These are phyloP conservation scores for Haemorhous mexicanus DNA, from an alignment of 2,113 vertebrate genomes.

Conservation along the genomic window DNA sequence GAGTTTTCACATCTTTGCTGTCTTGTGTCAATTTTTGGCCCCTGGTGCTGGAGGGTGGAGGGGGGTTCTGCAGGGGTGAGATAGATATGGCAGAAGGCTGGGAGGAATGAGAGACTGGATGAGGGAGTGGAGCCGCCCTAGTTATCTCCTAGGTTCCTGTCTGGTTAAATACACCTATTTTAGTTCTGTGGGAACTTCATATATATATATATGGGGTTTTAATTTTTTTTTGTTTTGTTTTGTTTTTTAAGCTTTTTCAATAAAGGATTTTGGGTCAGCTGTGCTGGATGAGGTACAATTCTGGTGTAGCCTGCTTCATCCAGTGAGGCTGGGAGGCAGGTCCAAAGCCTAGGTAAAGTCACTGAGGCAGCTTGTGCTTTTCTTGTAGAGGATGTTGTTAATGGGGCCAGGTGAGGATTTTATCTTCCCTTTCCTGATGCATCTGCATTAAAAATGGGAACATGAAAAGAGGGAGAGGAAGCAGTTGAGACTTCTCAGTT, in stretches of 20 bases:
- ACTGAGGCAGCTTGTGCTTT: not conserved
- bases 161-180: not conserved
- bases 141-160: not conserved
- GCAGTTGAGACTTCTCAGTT: not conserved
- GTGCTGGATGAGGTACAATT: not conserved
- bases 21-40: not conserved
- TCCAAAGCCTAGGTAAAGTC: not conserved
- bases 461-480: not conserved
- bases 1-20: not conserved
- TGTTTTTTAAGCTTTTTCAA: not conserved
- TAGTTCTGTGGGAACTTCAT: not conserved
- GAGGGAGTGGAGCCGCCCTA: not conserved
- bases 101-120: not conserved
- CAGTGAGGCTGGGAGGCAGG: fast-evolving
- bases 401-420: not conserved
- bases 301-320: not conserved
- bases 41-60: not conserved
- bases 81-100: not conserved
- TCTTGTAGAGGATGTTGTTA: not conserved
- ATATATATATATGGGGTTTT: not conserved
- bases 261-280: not conserved
- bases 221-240: too few species aligned
- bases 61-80: not conserved
- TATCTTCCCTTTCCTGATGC: not conserved
- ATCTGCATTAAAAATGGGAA: not conserved